These are phyloP conservation scores for Darwinula stevensoni DNA, from an alignment of 2,888 invertebrate genomes.

Conservation along the genomic window DNA sequence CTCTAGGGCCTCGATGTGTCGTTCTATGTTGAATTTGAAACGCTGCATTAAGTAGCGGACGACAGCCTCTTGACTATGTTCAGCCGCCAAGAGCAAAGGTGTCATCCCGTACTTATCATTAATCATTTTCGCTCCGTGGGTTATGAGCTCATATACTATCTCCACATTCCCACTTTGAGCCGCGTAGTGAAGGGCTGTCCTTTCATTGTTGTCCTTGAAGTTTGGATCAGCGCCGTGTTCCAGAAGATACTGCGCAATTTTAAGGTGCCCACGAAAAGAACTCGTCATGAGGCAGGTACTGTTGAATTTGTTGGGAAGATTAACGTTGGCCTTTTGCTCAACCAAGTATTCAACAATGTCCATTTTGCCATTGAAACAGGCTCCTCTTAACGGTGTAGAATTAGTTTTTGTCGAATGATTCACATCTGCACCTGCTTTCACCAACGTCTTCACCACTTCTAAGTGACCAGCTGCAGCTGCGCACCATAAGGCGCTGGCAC, in stretches of 20 bases:
- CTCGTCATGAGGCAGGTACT: too few species aligned
- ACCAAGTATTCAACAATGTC: too few species aligned
- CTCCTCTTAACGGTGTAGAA: too few species aligned
- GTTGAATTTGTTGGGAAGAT: too few species aligned
- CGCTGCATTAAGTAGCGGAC: slow-evolving; percentile 31
- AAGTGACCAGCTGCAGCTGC: too few species aligned
- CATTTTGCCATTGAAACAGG: too few species aligned
- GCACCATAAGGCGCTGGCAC: slow-evolving; percentile 42
- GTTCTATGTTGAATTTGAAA: slow-evolving; percentile 31
- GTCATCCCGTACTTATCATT: slow-evolving; percentile 54
- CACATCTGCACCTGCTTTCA: slow-evolving; percentile 44
- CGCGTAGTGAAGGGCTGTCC: slow-evolving; percentile 68
- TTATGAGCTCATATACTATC: slow-evolving; percentile 41
- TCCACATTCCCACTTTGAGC: slow-evolving; percentile 53
- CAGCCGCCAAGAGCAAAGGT: slow-evolving; percentile 57
- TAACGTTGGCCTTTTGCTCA: too few species aligned
- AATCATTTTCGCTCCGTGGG: slow-evolving; percentile 37
- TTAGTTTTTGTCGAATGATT: slow-evolving; percentile 68
- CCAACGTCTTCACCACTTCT: too few species aligned
- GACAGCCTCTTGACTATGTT: slow-evolving; percentile 43
- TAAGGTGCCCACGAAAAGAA: slow-evolving; percentile 54
- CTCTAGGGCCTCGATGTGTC: slow-evolving; percentile 52
- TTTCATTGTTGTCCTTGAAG: slow-evolving; percentile 54
- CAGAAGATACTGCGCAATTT: slow-evolving; percentile 38
- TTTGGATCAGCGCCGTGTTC: slow-evolving; percentile 48